Base-by-base conservation (phyloP, 2,888 invertebrate species). In the Suillia variegata region DNA sequence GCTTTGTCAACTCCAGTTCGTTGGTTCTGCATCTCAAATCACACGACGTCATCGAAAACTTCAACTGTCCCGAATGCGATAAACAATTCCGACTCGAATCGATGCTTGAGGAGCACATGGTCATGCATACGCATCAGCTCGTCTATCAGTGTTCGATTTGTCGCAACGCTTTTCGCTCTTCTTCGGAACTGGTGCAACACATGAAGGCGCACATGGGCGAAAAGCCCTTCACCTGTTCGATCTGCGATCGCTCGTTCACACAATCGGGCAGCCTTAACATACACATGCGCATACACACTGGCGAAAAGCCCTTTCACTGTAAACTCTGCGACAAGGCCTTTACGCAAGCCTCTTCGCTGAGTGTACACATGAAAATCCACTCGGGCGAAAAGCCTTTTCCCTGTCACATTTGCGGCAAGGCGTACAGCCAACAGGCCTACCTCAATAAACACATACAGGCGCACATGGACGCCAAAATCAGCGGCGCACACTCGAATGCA, bases 191-290 rank as follows among this genome's bases (percentile, higher is more conserved):
- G 54, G 82, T 82, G 38, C 82, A 82, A 63, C 83, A 83, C 63
- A 83, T 83, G 80, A 82, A 83, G 59, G 76, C 76, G 18, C 83
- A 83, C 56, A 80, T 82, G 70, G 83, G 83, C 12, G 83, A 83
- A 61, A 82, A 82, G 57, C 83, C 83, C 0, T 83, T 81, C 55
- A 80, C 80, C 48, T 82, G 82, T 60, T 80, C 80, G 20, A 70
- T 82, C 31, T 82, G 82, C 62, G 80, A 81, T 67, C 79, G 81
- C 49, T 79, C 80, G n/a, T 82, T 82, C 62, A 82, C 82, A 0
- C 82, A 82, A 63, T 80, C 82, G 0, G 82, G 82, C 47, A 80
- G 80, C 59, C 70, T 82, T 10, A 81, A 81, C 56, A 82, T 81
- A 6, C 82, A 82, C 63, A 81, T 82, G 80, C 73, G 82, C 13